Conservation (phyloP, 2,113 vertebrate species). For the Orthonyx spaldingii region DNA sequence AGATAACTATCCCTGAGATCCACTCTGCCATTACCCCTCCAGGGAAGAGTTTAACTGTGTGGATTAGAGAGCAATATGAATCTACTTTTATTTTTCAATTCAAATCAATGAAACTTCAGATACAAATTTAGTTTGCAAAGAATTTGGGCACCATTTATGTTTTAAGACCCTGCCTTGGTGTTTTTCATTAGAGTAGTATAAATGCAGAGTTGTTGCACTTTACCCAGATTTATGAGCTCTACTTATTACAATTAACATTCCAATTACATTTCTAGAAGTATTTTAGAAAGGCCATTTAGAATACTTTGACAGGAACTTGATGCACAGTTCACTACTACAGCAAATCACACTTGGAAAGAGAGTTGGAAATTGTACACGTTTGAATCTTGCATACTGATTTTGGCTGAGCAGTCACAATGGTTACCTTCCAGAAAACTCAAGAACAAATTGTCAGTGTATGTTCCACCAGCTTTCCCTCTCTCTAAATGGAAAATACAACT, state of each 20-base stretch:
- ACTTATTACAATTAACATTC: constrained; percentile 24
- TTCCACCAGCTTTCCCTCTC: neutral
- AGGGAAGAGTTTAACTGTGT: neutral
- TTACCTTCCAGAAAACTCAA: constrained; percentile 4
- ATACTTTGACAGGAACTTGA: constrained; percentile 15
- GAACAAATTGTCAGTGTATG: neutral
- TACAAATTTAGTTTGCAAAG: neutral
- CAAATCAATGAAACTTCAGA: neutral
- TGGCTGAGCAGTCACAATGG: neutral
- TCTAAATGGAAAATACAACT: neutral
- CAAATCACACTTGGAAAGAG: constrained; percentile 4
- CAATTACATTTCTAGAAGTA: constrained; percentile 9
- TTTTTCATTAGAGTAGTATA: neutral
- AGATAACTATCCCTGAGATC: neutral
- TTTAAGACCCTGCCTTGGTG: neutral
- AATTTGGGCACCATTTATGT: neutral
- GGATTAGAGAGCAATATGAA: neutral
- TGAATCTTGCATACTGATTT: neutral
- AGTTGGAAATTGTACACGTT: neutral
- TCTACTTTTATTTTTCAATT: neutral
- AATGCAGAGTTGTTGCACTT: neutral
- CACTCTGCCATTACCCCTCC: neutral
- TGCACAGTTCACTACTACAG: neutral
- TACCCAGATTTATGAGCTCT: constrained; percentile 10
- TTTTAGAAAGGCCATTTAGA: constrained; percentile 11